These are phyloP conservation scores for Hymenopus coronatus DNA, from an alignment of 2,888 invertebrate species.

Conservation along the genomic window DNA sequence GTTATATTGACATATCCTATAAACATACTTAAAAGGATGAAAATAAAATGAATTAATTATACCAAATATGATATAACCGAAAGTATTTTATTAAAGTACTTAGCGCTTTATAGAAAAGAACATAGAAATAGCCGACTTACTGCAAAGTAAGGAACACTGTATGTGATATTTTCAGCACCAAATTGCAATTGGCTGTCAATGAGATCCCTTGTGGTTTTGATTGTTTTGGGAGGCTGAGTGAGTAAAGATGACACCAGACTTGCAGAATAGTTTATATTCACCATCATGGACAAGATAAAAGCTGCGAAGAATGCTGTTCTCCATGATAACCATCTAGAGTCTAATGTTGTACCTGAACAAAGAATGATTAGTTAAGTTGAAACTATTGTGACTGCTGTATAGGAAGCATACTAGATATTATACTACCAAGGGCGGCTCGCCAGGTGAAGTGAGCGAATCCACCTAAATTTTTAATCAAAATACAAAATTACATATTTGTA, in stretches of 20 bases:
- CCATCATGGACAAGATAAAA: slow-evolving; percentile 12
- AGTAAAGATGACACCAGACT: slow-evolving; percentile 23
- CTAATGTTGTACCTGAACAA: slow-evolving; percentile 21
- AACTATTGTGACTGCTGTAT: not conserved
- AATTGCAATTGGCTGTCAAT: slow-evolving; percentile 17
- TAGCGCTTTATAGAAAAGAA: too few relatives aligned
- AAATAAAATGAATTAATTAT: too few relatives aligned
- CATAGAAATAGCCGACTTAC: not conserved
- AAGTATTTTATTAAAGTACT: too few relatives aligned
- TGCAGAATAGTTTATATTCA: slow-evolving; percentile 22
- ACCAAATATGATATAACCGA: too few relatives aligned
- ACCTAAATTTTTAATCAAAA: too few relatives aligned
- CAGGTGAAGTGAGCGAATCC: too few relatives aligned
- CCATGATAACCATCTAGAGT: slow-evolving; percentile 21
- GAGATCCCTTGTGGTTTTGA: slow-evolving; percentile 15
- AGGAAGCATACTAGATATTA: too few relatives aligned
- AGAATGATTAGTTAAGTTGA: not conserved
- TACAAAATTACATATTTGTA: too few relatives aligned
- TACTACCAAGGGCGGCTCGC: too few relatives aligned
- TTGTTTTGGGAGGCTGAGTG: slow-evolving; percentile 12
- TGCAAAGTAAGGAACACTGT: slow-evolving; percentile 6
- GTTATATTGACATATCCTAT: too few relatives aligned
- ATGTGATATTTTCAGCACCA: slow-evolving; percentile 19
- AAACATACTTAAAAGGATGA: too few relatives aligned
- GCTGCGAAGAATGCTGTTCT: slow-evolving; percentile 12